These are phyloP conservation scores for Bugulina stolonifera DNA, from an alignment of 2,888 invertebrate species.

Conservation along the genomic window DNA sequence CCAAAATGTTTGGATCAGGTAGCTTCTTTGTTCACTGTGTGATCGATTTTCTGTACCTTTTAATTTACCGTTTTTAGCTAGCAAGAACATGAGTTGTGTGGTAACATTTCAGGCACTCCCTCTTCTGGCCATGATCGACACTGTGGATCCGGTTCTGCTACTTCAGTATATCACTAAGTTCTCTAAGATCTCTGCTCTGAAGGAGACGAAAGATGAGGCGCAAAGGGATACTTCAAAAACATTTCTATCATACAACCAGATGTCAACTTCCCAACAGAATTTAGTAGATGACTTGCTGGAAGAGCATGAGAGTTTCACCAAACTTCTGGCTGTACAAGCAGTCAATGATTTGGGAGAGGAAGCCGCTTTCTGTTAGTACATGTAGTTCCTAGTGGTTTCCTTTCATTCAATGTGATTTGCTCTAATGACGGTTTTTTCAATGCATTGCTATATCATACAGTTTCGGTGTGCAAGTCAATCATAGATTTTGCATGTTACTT, in stretches of 20 bases:
- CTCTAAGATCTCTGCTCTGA: not conserved
- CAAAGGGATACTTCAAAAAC: not conserved
- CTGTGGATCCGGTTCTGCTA: not conserved
- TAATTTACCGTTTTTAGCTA: not conserved
- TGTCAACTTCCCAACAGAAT: not conserved
- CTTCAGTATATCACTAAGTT: not conserved
- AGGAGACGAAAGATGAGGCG: not conserved
- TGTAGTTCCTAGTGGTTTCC: not conserved
- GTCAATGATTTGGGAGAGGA: not conserved
- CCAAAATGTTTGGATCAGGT: not conserved
- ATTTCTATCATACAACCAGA: not conserved
- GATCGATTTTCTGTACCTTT: not conserved
- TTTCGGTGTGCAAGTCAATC: no score
- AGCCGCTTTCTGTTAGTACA: not conserved
- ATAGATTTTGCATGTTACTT: no score
- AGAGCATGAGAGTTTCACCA: not conserved
- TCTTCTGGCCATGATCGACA: slow-evolving; percentile 1
- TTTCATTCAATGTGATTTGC: not conserved
- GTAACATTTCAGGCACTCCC: not conserved
- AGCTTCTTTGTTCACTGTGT: not conserved
- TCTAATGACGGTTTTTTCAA: no score
- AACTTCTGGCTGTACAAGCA: not conserved
- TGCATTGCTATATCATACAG: no score
- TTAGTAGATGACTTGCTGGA: not conserved
- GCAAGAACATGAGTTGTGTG: no score